Evolutionary conservation across 1,140 invertebrate genomes (phyloP), one percentile per base, ranked within the genome.

Genomic region (Orchestia grillus): DNA sequence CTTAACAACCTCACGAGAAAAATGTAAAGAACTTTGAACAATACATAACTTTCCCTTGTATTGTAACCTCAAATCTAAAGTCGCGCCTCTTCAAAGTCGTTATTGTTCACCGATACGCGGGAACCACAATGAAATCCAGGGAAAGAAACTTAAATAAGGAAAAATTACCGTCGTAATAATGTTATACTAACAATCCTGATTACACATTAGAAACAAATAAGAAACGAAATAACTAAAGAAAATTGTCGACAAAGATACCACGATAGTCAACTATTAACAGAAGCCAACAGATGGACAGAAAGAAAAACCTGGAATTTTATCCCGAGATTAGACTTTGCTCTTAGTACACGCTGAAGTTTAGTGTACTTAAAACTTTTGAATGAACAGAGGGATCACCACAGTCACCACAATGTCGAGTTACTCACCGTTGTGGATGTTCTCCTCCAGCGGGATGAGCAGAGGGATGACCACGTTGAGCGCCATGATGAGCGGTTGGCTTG

Each of bases 361-460:
- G 62, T 19, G 62, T 15, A 36, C 11, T 77, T 28, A 36, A 8
- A 3, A 36, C 36, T n/a, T 36, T 15, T 77, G 15, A 36, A 77
- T 77, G 15, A 36, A 36, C 11, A 23, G 28, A 36, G 28, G 62
- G 28, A 77, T 77, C 28, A 77, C 11, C 11, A 36, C 62, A 77
- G 1, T 36, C 62, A 77, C 11, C 62, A 28, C 28, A 36, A 77
- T 77, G 62, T 15, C 4, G 41, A 90, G 40, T 42, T 94, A 62
- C 95, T 95, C 87, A 95, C 53, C 53, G 45, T 95, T 95, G 53
- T 77, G 95, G 77, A 95, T 95, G 77, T 95, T 95, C 77, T 95
- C 95, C 8, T 95, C 45, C 6, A 95, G 53, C 11, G 95, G 95
- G 47, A 95, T 95, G 87, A 95, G 95, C 4, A 95, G 95, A n/a